phyloP scores from a whole-genome alignment of 1,140 invertebrate genomes.

The Melipona quadrifasciata region DNA sequence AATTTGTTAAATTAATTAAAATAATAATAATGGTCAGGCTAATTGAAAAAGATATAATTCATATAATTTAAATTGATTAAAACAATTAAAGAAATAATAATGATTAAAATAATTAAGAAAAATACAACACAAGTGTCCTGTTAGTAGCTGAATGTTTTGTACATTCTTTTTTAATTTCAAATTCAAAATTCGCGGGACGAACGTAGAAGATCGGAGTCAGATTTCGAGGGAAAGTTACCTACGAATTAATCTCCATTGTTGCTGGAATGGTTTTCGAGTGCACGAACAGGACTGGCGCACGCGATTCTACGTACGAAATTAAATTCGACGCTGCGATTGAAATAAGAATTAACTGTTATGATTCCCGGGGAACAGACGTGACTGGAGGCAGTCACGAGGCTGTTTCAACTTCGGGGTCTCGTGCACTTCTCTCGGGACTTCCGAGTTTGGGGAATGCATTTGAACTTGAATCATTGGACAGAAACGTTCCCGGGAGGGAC shows the following conservation, averaged over 20 bases:
- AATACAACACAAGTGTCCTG: too few relatives aligned
- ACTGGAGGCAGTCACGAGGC: constrained; percentile 6
- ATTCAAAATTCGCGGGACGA: background rate
- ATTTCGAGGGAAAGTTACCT: background rate
- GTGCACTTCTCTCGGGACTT: background rate
- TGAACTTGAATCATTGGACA: background rate
- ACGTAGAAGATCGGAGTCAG: background rate
- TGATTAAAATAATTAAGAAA: too few relatives aligned
- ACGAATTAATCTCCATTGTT: constrained; percentile 29
- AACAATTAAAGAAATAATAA: too few relatives aligned
- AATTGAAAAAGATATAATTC: too few relatives aligned
- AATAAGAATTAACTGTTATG: constrained; percentile 14
- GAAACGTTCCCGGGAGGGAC: background rate
- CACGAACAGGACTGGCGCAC: background rate
- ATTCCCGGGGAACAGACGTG: background rate
- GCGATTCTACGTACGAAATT: constrained; percentile 13
- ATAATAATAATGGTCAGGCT: too few relatives aligned
- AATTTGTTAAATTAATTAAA: too few relatives aligned
- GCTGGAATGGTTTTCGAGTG: constrained; percentile 5
- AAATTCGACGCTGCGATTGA: constrained; percentile 22
- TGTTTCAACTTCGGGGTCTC: background rate
- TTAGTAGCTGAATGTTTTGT: too few relatives aligned
- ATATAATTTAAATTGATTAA: too few relatives aligned
- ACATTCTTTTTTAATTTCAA: too few relatives aligned
- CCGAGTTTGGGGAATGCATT: background rate